Conservation (phyloP, 2,888 invertebrate genomes). For the Caenorhabditis sp. region DNA sequence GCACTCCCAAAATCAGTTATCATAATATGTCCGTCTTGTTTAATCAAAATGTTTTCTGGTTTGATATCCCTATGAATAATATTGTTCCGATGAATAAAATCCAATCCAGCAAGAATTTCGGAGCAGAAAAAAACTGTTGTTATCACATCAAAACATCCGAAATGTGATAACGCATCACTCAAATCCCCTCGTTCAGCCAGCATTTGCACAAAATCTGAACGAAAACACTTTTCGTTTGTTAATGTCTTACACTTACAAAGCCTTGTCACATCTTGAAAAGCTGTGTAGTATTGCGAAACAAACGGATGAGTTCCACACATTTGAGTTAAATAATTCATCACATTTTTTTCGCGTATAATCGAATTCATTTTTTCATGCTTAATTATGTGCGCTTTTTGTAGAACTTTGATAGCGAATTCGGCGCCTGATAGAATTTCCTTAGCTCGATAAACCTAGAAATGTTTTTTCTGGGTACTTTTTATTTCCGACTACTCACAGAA, state of each 20-base stretch:
- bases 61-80: slow-evolving; percentile 81
- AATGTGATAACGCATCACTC: slow-evolving; percentile 86
- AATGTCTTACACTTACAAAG: slow-evolving; percentile 74
- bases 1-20: slow-evolving; percentile 97
- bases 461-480: no score
- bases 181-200: slow-evolving; percentile 95
- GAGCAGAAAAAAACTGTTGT: slow-evolving; percentile 92
- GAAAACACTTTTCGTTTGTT: slow-evolving; percentile 6
- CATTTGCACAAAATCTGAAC: slow-evolving; percentile 85
- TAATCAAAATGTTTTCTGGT: slow-evolving; percentile 94
- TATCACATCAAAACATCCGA: slow-evolving; percentile 86
- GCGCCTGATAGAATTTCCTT: slow-evolving; percentile 17
- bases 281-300: slow-evolving; percentile 91
- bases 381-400: slow-evolving; percentile 33
- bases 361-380: slow-evolving; percentile 76
- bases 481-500: slow-evolving; percentile 76
- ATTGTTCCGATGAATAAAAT: slow-evolving; percentile 57
- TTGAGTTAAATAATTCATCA: slow-evolving; percentile 84
- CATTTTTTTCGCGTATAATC: slow-evolving; percentile 91
- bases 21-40: slow-evolving; percentile 92
- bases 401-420: slow-evolving; percentile 41
- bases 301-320: slow-evolving; percentile 78
- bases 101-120: slow-evolving; percentile 74
- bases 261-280: slow-evolving; percentile 84
- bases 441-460: slow-evolving; percentile 41